Conservation (phyloP, 2,888 invertebrate genomes). For the Nomada hirtipes region DNA sequence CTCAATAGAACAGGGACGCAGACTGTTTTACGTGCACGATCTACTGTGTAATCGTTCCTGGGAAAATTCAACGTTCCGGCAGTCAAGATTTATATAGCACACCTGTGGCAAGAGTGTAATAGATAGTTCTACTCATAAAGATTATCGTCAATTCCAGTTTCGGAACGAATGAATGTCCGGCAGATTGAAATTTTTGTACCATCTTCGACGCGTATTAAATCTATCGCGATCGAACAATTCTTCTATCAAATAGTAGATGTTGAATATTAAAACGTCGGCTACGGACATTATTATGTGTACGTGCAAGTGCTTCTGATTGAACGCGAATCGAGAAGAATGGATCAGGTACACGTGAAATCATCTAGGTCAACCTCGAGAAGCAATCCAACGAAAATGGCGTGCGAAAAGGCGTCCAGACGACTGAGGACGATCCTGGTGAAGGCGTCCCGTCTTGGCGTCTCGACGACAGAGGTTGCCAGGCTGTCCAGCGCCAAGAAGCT, state of each 20-base stretch:
- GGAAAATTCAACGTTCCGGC: too few species aligned
- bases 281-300: slow-evolving; percentile 16
- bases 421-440: slow-evolving; percentile 79
- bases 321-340: slow-evolving; percentile 65
- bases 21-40: not conserved
- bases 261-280: not conserved
- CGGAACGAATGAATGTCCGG: not conserved
- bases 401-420: slow-evolving; percentile 81
- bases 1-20: not conserved
- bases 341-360: slow-evolving; percentile 79
- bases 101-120: too few species aligned
- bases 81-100: too few species aligned
- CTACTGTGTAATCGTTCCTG: not conserved
- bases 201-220: too few species aligned
- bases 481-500: slow-evolving; percentile 79
- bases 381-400: slow-evolving; percentile 80
- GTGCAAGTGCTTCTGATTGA: slow-evolving; percentile 14
- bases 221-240: too few species aligned
- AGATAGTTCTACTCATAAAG: too few species aligned
- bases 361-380: slow-evolving; percentile 75
- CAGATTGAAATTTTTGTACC: not conserved
- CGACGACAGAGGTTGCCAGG: slow-evolving; percentile 77
- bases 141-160: not conserved
- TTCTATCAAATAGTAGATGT: too few species aligned
- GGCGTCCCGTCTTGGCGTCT: slow-evolving; percentile 80